A percentile compares a stretch with the other conserved stretches of the same genome.
Conservation (phyloP, 1,140 invertebrate genomes). For the Sesamia nonagrioides region DNA sequence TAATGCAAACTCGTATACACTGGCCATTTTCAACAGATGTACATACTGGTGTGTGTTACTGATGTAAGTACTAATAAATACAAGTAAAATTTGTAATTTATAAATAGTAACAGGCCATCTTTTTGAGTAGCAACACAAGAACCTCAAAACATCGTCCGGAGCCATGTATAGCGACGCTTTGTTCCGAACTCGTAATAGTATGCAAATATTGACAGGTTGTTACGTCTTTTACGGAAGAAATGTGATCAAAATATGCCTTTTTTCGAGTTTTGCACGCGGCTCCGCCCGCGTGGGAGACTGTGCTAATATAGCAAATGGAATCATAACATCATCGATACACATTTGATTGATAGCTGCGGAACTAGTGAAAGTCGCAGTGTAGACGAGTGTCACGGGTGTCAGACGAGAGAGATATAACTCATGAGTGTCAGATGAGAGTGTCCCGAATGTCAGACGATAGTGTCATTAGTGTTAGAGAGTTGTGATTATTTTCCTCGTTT, state of each 20-base stretch:
- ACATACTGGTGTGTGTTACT: too few species aligned
- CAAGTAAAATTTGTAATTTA: neutral
- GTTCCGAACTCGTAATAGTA: slow-evolving; percentile 11
- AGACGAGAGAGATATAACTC: too few species aligned
- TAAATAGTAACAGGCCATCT: neutral
- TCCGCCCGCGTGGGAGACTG: slow-evolving; percentile 23
- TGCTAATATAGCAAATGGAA: slow-evolving; percentile 17
- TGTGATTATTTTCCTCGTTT: too few species aligned
- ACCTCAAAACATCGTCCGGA: neutral
- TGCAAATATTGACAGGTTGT: slow-evolving; percentile 42
- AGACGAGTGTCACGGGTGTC: too few species aligned
- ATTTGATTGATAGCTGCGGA: slow-evolving; percentile 18
- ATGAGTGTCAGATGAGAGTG: too few species aligned
- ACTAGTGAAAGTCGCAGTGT: neutral
- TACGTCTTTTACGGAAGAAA: slow-evolving; percentile 6
- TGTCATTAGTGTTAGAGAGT: too few species aligned
- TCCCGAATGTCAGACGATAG: too few species aligned
- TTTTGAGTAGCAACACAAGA: neutral
- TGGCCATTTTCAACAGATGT: too few species aligned
- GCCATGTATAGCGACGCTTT: slow-evolving; percentile 3
- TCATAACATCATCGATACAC: slow-evolving; percentile 11
- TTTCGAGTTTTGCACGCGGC: slow-evolving; percentile 47
- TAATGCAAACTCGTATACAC: too few species aligned
- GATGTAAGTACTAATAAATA: neutral
- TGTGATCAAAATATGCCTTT: slow-evolving; percentile 42